Evolutionary conservation across 2,888 invertebrate genomes (phyloP), one percentile per base, ranked within the genome.

Genomic region (Entomobrya proxima): DNA sequence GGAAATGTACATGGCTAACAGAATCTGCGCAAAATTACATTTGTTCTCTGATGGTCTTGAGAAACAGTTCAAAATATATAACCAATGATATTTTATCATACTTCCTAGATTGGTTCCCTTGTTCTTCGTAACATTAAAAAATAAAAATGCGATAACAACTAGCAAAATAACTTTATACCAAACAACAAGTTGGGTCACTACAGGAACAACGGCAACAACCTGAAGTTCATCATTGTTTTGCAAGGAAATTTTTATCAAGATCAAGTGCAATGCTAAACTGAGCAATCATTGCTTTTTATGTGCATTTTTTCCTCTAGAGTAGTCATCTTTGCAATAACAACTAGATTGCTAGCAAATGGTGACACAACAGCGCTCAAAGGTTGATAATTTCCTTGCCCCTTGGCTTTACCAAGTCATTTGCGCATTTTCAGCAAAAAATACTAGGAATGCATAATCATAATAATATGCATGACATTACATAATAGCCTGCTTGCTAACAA

Each of bases 221-320:
- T n/a, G 21, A 55, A 55, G 67, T 67, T 67, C 40, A 24, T 32
- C 21, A 32, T 64, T 64, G 24, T 72, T 72, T 50, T 74, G 32
- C 52, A 74, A 74, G 74, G 74, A 74, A 74, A 9, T 74, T 74
- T 74, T 74, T 74, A 52, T 74, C 74, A 74, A 74, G 74, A 74
- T 74, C 74, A 74, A 74, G 74, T 74, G 74, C 74, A 74, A 74
- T 74, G 74, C 7, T 32, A 74, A 74, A n/a, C 32, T 18, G 21
- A 50, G 52, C 35, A 50, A 52, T 74, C 40, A 44, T 69, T 69
- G 7, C 27, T 69, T 6, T 74, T 74, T 52, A 50, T 74, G 52
- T 52, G 50, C 74, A 74, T 50, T 50, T 32, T 32, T 74, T 32
- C 74, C 3, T 21, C 27, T 18, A 11, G 15, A 15, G 18, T 52